A percentile compares a stretch with the other conserved stretches of the same genome.
Conservation (phyloP, 64 coral and sea anemone species). For the Porites australiensis region DNA sequence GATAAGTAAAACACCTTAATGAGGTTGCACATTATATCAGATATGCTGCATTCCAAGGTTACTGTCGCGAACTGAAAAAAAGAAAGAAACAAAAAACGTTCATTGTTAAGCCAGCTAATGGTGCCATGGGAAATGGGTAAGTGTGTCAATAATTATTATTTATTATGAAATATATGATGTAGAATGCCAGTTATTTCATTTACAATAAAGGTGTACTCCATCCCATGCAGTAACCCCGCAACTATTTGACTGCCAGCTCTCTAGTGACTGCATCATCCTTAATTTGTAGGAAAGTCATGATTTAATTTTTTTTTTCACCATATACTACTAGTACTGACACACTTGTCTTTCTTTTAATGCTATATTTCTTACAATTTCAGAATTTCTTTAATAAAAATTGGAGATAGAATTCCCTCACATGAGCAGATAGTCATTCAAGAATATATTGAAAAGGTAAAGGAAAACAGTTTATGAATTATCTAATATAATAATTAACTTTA, state of each 20-base stretch:
- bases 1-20: background rate
- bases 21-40: conserved; percentile 21
- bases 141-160: background rate
- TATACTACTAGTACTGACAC: background rate
- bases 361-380: conserved; percentile 34
- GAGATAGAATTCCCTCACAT: conserved; percentile 89
- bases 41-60: conserved; percentile 89
- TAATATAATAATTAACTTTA: background rate
- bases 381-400: conserved; percentile 90
- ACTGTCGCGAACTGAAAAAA: conserved; percentile 97
- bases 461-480: background rate
- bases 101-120: conserved; percentile 97
- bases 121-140: conserved; percentile 99
- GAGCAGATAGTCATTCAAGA: conserved; percentile 97
- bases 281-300: no score
- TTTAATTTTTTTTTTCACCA: no score
- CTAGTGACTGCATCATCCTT: no score
- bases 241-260: no score
- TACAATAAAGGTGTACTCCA: no score
- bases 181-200: no score
- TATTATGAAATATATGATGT: no score
- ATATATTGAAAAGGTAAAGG: conserved; percentile 86
- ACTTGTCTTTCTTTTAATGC: background rate
- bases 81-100: conserved; percentile 90
- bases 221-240: no score